These are phyloP conservation scores for Neoarius graeffei DNA, from an alignment of 2,113 vertebrate species.

Conservation along the genomic window DNA sequence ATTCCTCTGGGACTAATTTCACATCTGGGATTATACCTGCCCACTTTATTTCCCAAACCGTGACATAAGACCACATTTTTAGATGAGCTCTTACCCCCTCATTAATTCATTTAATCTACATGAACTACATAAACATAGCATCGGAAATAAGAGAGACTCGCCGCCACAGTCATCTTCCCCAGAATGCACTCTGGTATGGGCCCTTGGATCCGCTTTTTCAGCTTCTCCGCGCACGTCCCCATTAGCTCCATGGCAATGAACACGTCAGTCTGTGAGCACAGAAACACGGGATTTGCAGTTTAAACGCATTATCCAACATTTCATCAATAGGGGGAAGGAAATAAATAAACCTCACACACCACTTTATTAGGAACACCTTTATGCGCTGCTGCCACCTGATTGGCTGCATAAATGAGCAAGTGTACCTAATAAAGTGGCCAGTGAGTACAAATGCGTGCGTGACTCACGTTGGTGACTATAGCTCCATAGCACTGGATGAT, in stretches of 20 bases:
- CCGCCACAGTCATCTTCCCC: slow-evolving; percentile 94
- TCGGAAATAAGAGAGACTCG: slow-evolving; percentile 62
- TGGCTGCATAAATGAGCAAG: neutral
- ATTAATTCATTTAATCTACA: neutral
- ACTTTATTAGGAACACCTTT: neutral
- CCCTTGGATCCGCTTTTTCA: slow-evolving; percentile 93
- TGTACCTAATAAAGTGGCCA: neutral
- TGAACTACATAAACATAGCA: neutral
- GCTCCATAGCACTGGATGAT: slow-evolving; percentile 95
- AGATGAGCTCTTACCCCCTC: neutral
- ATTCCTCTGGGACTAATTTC: neutral
- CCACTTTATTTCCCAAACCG: neutral
- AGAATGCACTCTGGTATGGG: slow-evolving; percentile 91
- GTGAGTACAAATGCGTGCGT: neutral
- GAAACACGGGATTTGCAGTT: neutral
- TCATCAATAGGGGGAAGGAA: neutral
- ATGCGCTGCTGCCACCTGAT: neutral
- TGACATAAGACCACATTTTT: neutral
- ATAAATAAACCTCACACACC: neutral
- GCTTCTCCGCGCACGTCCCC: slow-evolving; percentile 93
- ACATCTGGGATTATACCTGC: neutral
- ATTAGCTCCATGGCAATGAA: slow-evolving; percentile 97
- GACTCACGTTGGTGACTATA: slow-evolving; percentile 90
- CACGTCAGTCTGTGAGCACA: slow-evolving; percentile 83
- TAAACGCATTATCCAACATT: neutral